Evolutionary conservation across 2,113 vertebrate species (phyloP).

Genomic region (Beaufortia kweichowensis): DNA sequence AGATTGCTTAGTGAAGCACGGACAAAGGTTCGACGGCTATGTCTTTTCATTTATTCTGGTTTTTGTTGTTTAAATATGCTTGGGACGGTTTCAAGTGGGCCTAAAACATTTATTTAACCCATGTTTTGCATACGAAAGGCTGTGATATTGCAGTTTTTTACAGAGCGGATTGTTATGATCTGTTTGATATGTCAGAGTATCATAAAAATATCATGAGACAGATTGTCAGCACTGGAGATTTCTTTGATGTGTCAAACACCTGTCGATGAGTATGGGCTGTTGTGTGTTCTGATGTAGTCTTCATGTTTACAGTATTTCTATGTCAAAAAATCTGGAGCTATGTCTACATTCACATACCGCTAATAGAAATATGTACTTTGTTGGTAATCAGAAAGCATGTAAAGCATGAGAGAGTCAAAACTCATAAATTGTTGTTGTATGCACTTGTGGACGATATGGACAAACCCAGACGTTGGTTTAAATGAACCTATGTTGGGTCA

Average conservation of each 20-base stretch:
- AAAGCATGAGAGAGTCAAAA: too few relatives aligned
- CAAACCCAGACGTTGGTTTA: too few relatives aligned
- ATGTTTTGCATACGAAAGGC: constrained; percentile 48
- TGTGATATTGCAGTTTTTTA: constrained; percentile 5
- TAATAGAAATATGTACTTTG: not conserved
- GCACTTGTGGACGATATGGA: too few relatives aligned
- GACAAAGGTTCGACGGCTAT: constrained; percentile 39
- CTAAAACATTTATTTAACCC: constrained; percentile 20
- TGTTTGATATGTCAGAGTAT: constrained; percentile 20
- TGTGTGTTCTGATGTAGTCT: not conserved
- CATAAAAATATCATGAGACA: constrained; percentile 46
- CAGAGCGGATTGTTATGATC: constrained; percentile 29
- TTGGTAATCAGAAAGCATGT: not conserved
- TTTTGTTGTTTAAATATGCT: constrained; percentile 42
- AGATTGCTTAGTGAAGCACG: constrained; percentile 45
- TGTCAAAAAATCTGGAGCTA: not conserved
- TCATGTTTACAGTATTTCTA: not conserved
- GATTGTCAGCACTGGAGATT: constrained; percentile 32
- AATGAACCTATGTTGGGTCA: too few relatives aligned
- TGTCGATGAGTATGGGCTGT: not conserved
- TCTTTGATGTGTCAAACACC: constrained; percentile 54
- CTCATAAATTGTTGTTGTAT: too few relatives aligned
- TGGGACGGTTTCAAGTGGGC: constrained; percentile 26
- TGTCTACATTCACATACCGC: not conserved
- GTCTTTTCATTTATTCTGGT: constrained; percentile 45